Conservation (phyloP, 1,140 invertebrate genomes). For the Latrodectus geometricus region DNA sequence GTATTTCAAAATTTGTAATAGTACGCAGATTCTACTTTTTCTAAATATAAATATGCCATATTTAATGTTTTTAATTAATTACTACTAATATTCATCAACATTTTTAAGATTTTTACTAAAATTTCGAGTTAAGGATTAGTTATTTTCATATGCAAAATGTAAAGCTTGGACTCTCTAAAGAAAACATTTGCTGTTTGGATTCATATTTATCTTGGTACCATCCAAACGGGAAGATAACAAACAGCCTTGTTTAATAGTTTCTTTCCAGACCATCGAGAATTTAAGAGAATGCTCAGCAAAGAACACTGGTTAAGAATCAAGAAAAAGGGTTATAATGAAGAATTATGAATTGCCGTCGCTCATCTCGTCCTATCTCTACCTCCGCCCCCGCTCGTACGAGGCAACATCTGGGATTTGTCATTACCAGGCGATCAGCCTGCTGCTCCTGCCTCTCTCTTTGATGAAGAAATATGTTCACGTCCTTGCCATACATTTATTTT, state of each 20-base stretch:
- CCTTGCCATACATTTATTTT: neutral
- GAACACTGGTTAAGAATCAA: neutral
- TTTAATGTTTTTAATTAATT: no score
- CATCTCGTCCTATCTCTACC: neutral
- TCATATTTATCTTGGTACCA: neutral
- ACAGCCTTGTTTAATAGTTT: neutral
- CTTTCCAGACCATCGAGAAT: no score
- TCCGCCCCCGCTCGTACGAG: neutral
- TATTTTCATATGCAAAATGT: neutral
- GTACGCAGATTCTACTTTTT: no score
- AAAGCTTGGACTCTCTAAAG: neutral
- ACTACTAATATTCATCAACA: no score
- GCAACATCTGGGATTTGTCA: conserved; percentile 38
- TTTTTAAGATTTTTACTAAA: no score
- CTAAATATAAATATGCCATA: no score
- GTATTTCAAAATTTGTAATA: no score
- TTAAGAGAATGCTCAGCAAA: neutral
- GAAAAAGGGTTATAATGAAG: conserved; percentile 41
- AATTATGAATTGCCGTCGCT: conserved; percentile 41
- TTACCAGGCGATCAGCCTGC: conserved; percentile 1
- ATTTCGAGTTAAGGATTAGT: no score
- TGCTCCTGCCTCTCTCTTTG: neutral
- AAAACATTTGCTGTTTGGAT: no score
- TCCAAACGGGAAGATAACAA: neutral
- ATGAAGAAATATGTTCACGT: conserved; percentile 48